A percentile compares a stretch with the other conserved stretches of the same genome.
Conservation (phyloP, 64 coral and sea anemone species). For the Acropora yongei region DNA sequence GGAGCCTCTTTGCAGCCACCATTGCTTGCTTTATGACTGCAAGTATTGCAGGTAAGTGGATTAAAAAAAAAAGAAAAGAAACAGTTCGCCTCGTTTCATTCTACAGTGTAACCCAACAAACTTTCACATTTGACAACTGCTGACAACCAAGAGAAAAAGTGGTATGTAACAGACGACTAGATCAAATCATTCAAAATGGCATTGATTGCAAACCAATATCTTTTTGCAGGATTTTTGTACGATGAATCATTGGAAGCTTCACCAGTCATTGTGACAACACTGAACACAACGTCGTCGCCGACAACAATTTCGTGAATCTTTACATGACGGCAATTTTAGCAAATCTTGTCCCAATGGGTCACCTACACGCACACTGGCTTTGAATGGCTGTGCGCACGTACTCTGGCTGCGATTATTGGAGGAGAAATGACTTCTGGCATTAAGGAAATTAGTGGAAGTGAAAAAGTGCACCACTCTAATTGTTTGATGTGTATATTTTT, state of each 20-base stretch:
- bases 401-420: too few species aligned
- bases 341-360: not conserved
- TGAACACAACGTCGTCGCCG: slow-evolving; percentile 37
- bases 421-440: too few species aligned
- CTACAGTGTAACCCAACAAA: too few species aligned
- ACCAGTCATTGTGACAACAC: not conserved
- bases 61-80: too few species aligned
- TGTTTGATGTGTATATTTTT: too few species aligned
- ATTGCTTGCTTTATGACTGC: slow-evolving; percentile 98
- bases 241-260: slow-evolving; percentile 58
- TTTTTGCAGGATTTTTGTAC: slow-evolving; percentile 67
- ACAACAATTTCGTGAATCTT: slow-evolving; percentile 18
- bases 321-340: not conserved
- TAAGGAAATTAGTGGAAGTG: too few species aligned
- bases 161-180: not conserved
- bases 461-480: too few species aligned
- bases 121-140: too few species aligned
- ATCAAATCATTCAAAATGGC: too few species aligned
- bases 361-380: not conserved
- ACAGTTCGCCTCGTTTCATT: too few species aligned
- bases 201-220: not conserved
- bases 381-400: too few species aligned
- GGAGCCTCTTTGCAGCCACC: slow-evolving; percentile 77
- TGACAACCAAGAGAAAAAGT: too few species aligned
- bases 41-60: slow-evolving; percentile 77